Conservation (phyloP, 2,888 invertebrate species). For the Deilephila porcellus region DNA sequence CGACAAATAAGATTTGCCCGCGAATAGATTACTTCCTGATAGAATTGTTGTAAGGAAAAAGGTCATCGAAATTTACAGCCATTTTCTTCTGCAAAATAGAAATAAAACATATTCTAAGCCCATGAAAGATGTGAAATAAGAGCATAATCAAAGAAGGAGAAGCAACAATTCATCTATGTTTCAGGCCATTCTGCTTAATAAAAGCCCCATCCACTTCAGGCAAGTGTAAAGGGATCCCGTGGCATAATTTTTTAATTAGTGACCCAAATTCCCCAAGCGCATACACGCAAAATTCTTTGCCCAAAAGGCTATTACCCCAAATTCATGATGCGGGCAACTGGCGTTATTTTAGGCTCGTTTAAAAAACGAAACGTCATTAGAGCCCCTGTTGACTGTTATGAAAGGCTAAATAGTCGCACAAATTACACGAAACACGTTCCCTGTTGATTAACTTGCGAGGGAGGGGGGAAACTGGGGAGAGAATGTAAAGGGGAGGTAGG, state of each 20-base stretch:
- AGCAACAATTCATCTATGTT: too few species aligned
- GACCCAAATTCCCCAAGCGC: background rate
- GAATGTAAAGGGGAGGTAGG: constrained; percentile 41
- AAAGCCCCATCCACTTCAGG: background rate
- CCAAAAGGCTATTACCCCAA: constrained; percentile 10
- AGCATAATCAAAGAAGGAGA: too few species aligned
- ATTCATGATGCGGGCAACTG: constrained; percentile 27
- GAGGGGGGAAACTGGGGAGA: constrained; percentile 41
- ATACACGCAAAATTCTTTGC: constrained; percentile 10
- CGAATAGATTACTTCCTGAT: too few species aligned
- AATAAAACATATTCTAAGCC: too few species aligned
- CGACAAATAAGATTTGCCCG: too few species aligned
- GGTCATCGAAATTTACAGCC: too few species aligned
- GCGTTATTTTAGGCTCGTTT: constrained; percentile 47
- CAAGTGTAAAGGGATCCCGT: background rate
- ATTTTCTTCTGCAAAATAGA: too few species aligned
- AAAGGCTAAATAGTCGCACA: constrained; percentile 73
- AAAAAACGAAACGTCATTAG: constrained; percentile 63
- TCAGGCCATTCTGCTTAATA: background rate
- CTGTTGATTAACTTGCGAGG: constrained; percentile 74
- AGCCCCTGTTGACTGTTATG: constrained; percentile 66
- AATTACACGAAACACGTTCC: constrained; percentile 70
- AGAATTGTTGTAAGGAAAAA: too few species aligned
- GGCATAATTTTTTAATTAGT: constrained; percentile 13
- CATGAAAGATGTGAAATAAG: too few species aligned